Conservation (phyloP, 2,113 vertebrate genomes). For the Synchiropus splendidus region DNA sequence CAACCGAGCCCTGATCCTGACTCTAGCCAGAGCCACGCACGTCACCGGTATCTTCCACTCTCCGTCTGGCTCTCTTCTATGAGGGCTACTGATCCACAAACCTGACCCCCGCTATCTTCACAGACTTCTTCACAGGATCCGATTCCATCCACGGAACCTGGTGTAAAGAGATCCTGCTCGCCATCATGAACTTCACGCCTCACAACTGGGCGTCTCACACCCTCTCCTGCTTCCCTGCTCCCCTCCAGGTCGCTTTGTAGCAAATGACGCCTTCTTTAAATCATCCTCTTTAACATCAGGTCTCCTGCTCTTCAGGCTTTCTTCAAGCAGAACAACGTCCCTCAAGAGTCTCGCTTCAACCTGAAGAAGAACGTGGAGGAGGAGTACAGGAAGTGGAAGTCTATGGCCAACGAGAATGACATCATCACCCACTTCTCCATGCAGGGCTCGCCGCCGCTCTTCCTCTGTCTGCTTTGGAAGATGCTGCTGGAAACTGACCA, state of each 20-base stretch:
- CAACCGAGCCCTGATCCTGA: constrained; percentile 92
- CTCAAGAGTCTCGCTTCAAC: constrained; percentile 97
- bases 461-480: constrained; percentile 97
- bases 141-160: constrained; percentile 98
- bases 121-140: constrained; percentile 97
- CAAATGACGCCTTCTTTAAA: too few relatives aligned
- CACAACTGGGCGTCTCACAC: constrained; percentile 99
- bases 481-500: constrained; percentile 97
- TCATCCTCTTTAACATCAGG: too few relatives aligned
- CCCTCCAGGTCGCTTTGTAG: constrained; percentile 76
- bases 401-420: constrained; percentile 93
- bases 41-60: constrained; percentile 74
- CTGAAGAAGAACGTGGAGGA: constrained; percentile 98
- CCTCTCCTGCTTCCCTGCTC: constrained; percentile 92
- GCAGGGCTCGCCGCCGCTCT: constrained; percentile 87
- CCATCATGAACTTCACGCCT: constrained; percentile 96
- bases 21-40: constrained; percentile 91
- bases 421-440: constrained; percentile 94
- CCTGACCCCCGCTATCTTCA: constrained; percentile 12
- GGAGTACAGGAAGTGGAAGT: constrained; percentile 98
- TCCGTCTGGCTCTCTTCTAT: neutral
- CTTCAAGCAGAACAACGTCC: constrained; percentile 97
- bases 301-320: constrained; percentile 73
- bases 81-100: neutral
- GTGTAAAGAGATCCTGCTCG: constrained; percentile 98